Evolutionary conservation across 2,797 vertebrate genomes (phyloP).

Genomic region (Harpagifer antarcticus): DNA sequence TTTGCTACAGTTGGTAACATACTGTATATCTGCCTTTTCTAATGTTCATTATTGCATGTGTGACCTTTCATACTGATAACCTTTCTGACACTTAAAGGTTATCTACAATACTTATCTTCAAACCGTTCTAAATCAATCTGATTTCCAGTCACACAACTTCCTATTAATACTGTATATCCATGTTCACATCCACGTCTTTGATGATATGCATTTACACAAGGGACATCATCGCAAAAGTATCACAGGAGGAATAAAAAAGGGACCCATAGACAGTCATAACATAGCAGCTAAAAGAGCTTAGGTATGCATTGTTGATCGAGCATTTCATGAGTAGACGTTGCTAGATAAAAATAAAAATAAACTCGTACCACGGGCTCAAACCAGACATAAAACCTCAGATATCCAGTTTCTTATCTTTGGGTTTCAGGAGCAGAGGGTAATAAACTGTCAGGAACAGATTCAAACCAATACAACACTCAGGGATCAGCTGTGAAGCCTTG

Average conservation of each 20-base stretch:
- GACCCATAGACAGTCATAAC: slow-evolving; percentile 17
- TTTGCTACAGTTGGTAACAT: slow-evolving; percentile 50
- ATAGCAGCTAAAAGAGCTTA: slow-evolving; percentile 56
- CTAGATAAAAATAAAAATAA: slow-evolving; percentile 4
- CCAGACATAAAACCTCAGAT: slow-evolving; percentile 21
- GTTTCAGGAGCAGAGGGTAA: not conserved
- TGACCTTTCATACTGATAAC: slow-evolving; percentile 31
- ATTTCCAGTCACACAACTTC: slow-evolving; percentile 6
- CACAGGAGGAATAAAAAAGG: slow-evolving; percentile 20
- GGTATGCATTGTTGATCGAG: slow-evolving; percentile 6
- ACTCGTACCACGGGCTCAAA: slow-evolving; percentile 63
- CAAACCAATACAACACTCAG: slow-evolving; percentile 27
- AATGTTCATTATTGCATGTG: slow-evolving; percentile 46
- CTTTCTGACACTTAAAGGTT: slow-evolving; percentile 7
- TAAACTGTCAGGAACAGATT: not conserved
- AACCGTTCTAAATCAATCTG: not conserved
- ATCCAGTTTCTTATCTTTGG: slow-evolving; percentile 17
- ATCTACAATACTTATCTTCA: not conserved
- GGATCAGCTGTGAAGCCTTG: slow-evolving; percentile 16
- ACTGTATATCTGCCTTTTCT: slow-evolving; percentile 15
- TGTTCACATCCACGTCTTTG: not conserved
- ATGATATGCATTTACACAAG: slow-evolving; percentile 29
- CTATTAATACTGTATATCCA: slow-evolving; percentile 28
- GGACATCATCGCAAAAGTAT: slow-evolving; percentile 6
- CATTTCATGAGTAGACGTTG: slow-evolving; percentile 19